Conservation (phyloP, 1,140 invertebrate genomes). For the Metopolophium dirhodum region DNA sequence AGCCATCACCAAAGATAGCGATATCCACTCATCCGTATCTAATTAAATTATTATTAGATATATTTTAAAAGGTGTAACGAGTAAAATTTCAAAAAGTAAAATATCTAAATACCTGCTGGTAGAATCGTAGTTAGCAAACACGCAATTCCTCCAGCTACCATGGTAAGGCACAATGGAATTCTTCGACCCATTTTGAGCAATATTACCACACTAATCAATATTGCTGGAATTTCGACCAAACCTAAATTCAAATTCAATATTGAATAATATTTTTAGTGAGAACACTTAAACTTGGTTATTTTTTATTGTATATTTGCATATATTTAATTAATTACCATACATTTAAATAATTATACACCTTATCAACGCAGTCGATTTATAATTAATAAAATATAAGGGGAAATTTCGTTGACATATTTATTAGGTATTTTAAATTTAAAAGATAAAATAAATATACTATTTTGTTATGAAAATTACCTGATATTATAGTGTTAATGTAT, state of each 20-base stretch:
- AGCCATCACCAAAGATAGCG: constrained; percentile 70
- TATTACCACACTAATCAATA: constrained; percentile 74
- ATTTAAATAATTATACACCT: background rate
- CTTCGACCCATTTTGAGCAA: constrained; percentile 73
- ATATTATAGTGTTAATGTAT: constrained; percentile 67
- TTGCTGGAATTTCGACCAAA: constrained; percentile 75
- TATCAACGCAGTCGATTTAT: background rate
- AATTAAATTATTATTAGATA: background rate
- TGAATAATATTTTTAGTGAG: background rate
- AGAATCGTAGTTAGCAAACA: constrained; percentile 73
- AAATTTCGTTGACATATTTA: background rate
- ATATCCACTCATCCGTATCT: constrained; percentile 68
- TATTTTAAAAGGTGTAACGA: too few species aligned
- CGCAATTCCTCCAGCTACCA: constrained; percentile 71
- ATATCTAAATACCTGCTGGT: constrained; percentile 69
- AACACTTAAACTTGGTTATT: background rate
- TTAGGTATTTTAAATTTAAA: constrained; percentile 2
- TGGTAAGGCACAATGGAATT: constrained; percentile 71
- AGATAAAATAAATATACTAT: background rate
- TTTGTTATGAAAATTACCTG: constrained; percentile 64
- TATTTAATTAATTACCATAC: background rate
- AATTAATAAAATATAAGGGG: background rate
- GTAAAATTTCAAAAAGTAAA: background rate
- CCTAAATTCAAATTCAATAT: constrained; percentile 63
- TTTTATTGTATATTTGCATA: background rate